Percentiles rank a stretch among this genome's conserved stretches.
phyloP scores from a whole-genome alignment of 1,140 invertebrate species.

The Drosophila prosaltans region DNA sequence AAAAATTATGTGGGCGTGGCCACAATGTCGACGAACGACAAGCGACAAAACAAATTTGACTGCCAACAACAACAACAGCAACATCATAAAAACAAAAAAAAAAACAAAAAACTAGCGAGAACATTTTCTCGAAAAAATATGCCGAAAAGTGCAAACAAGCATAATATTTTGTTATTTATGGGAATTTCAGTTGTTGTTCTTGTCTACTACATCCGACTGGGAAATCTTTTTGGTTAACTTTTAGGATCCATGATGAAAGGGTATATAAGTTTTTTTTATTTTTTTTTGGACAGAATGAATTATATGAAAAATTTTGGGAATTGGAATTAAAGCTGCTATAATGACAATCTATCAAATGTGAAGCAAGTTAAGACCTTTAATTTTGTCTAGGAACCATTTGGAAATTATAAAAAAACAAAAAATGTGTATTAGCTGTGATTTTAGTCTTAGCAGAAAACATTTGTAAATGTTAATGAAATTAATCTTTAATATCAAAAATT shows the following conservation, averaged over 20 bases:
- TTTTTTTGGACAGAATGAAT: neutral
- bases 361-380: no score
- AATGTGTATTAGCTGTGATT: no score
- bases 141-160: slow-evolving; percentile 75
- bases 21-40: slow-evolving; percentile 40
- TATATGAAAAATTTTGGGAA: neutral
- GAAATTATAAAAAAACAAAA: no score
- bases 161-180: slow-evolving; percentile 75
- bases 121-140: slow-evolving; percentile 48
- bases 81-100: slow-evolving; percentile 1
- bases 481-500: no score
- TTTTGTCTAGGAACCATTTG: no score
- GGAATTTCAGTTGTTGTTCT: slow-evolving; percentile 33
- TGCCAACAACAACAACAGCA: slow-evolving; percentile 42
- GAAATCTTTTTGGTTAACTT: slow-evolving; percentile 15
- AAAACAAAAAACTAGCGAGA: slow-evolving; percentile 24
- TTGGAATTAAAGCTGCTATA: neutral
- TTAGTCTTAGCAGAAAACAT: no score
- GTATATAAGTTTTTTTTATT: neutral
- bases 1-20: slow-evolving; percentile 63
- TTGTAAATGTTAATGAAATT: no score
- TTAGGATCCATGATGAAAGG: neutral
- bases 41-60: slow-evolving; percentile 69
- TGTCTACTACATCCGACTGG: slow-evolving; percentile 14
- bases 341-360: neutral